Evolutionary conservation across 2,797 vertebrate genomes (phyloP).

Genomic region (Echiichthys vipera): DNA sequence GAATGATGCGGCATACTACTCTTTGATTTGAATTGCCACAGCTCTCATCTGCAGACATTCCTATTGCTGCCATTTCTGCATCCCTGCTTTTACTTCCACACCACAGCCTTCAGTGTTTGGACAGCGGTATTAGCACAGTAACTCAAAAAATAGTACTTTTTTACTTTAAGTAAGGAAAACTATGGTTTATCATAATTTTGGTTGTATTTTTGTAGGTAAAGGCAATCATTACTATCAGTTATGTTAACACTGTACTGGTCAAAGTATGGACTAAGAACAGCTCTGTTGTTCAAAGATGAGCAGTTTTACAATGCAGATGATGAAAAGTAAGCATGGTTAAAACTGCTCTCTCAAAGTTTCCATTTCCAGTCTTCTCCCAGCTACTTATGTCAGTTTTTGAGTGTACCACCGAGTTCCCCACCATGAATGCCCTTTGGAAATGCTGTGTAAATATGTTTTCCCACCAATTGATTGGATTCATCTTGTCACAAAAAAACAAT

Average conservation of each 20-base stretch:
- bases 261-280: too few species aligned
- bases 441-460: constrained; percentile 10
- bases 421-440: neutral
- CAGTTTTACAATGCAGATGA: too few species aligned
- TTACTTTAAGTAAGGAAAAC: too few species aligned
- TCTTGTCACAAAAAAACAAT: too few species aligned
- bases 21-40: constrained; percentile 15
- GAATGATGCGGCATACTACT: neutral
- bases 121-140: neutral
- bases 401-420: too few species aligned
- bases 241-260: too few species aligned
- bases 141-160: too few species aligned
- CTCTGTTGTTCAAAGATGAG: too few species aligned
- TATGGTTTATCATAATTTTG: neutral
- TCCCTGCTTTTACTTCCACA: neutral
- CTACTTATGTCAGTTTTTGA: neutral
- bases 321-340: too few species aligned
- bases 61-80: neutral
- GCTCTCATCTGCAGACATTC: neutral
- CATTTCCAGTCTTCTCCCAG: neutral
- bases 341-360: neutral
- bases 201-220: neutral
- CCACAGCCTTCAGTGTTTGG: neutral
- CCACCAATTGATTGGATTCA: too few species aligned
- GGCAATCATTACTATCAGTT: neutral